Evolutionary conservation across 2,888 invertebrate genomes (phyloP).

Genomic region (Eristalis intricaria): DNA sequence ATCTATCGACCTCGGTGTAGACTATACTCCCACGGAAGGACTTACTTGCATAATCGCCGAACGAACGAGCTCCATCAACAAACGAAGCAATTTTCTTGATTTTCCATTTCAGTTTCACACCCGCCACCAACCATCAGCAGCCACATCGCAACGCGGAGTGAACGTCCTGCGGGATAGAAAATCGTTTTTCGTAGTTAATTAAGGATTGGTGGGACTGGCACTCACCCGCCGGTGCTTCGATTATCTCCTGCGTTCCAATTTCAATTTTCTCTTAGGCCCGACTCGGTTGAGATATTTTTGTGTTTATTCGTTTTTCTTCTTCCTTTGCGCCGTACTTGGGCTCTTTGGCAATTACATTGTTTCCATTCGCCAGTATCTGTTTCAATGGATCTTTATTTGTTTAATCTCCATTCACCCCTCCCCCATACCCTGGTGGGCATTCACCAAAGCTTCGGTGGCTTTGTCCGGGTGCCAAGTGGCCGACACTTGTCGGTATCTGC

Average conservation of each 20-base stretch:
- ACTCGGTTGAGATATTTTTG: slow-evolving; percentile 1
- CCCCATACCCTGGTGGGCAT: background rate
- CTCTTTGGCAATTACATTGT: background rate
- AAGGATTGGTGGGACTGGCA: background rate
- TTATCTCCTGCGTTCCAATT: background rate
- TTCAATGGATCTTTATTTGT: background rate
- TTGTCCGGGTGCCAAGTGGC: too few species aligned
- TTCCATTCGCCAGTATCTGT: background rate
- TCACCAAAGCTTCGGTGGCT: too few species aligned
- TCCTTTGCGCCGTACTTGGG: background rate
- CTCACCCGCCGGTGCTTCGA: slow-evolving; percentile 3
- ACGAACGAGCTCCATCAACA: background rate
- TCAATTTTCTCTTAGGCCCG: background rate
- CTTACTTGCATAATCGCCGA: background rate
- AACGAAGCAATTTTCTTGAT: background rate
- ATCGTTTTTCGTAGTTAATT: background rate
- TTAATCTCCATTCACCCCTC: background rate
- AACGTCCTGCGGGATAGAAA: background rate
- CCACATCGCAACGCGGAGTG: background rate
- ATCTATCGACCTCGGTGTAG: background rate
- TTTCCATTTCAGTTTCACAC: background rate
- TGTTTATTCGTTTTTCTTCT: slow-evolving; percentile 16
- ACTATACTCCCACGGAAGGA: background rate
- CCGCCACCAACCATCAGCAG: background rate
- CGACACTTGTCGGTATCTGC: too few species aligned